Percentiles rank a stretch among this genome's conserved stretches.
These are phyloP conservation scores for Dolichotis patagonum DNA, from an alignment of 2,113 vertebrate species.

Conservation along the genomic window DNA sequence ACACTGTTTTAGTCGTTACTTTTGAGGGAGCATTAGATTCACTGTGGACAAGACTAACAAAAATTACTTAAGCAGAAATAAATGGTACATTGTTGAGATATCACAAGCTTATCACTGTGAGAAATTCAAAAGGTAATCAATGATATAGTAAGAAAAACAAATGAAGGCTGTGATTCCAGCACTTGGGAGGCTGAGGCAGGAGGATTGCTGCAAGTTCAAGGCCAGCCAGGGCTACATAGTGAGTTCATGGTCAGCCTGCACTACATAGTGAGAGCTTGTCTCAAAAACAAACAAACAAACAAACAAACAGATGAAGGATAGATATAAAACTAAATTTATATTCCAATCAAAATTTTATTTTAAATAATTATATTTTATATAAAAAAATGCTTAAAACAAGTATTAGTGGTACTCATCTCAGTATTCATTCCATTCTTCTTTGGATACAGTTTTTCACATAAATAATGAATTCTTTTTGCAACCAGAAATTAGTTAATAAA, in stretches of 20 bases:
- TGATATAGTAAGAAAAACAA: not conserved
- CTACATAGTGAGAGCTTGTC: not conserved
- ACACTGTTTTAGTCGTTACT: not conserved
- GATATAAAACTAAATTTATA: constrained; percentile 5
- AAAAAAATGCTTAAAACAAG: constrained; percentile 15
- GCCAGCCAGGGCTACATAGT: not conserved
- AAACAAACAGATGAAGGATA: not conserved
- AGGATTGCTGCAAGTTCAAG: not conserved
- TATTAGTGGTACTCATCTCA: not conserved
- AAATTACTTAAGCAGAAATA: not conserved
- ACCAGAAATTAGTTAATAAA: constrained; percentile 56
- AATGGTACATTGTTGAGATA: not conserved
- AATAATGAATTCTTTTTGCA: not conserved
- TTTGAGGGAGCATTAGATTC: not conserved
- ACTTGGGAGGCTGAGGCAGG: not conserved
- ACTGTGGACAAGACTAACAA: not conserved
- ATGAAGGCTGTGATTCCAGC: not conserved
- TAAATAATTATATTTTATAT: constrained; percentile 2
- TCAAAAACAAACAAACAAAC: too few relatives aligned
- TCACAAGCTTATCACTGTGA: not conserved
- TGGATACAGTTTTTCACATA: not conserved
- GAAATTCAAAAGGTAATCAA: not conserved
- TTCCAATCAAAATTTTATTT: constrained; percentile 1
- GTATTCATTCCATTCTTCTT: constrained; percentile 14
- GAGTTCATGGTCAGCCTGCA: not conserved